Percentiles rank a stretch among this genome's conserved stretches.
phyloP scores from a whole-genome alignment of 2,888 invertebrate genomes.

The Zygothrica quintamaculata region DNA sequence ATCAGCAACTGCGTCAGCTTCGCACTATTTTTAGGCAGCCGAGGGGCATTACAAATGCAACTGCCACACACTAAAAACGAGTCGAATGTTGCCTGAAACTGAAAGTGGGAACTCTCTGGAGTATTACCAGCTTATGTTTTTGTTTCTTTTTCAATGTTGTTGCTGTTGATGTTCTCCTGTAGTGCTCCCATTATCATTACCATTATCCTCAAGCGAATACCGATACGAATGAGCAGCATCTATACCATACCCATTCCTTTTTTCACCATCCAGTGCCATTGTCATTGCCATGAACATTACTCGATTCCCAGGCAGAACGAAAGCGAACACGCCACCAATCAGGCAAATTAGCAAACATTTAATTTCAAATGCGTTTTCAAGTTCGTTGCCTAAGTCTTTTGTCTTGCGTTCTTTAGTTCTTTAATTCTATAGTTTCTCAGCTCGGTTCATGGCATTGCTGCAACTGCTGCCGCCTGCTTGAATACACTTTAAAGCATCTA shows the following conservation, averaged over 20 bases:
- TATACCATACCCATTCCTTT: not conserved
- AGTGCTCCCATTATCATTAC: slow-evolving; percentile 5
- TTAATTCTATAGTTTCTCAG: no score
- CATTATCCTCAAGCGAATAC: not conserved
- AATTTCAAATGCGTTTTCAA: slow-evolving; percentile 68
- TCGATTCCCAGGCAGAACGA: slow-evolving; percentile 29
- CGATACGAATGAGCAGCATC: no score
- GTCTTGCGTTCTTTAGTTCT: slow-evolving; percentile 34
- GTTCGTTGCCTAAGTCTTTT: slow-evolving; percentile 76
- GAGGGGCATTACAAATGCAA: slow-evolving; percentile 41
- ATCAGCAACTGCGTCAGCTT: not conserved
- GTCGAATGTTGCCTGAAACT: slow-evolving; percentile 66
- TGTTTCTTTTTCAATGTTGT: slow-evolving; percentile 14
- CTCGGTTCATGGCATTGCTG: not conserved
- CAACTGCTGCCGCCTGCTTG: slow-evolving; percentile 32
- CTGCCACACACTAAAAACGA: slow-evolving; percentile 40
- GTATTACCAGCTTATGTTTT: slow-evolving; percentile 50
- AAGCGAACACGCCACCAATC: slow-evolving; percentile 60
- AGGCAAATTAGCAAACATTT: slow-evolving; percentile 76
- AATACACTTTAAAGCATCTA: slow-evolving; percentile 1
- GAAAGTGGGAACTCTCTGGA: slow-evolving; percentile 82
- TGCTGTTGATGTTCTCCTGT: slow-evolving; percentile 1
- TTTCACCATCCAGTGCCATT: slow-evolving; percentile 2
- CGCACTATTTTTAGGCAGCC: slow-evolving; percentile 71
- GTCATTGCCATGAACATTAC: not conserved